phyloP scores from a whole-genome alignment of 2,888 invertebrate genomes.

The Encarsia formosa region DNA sequence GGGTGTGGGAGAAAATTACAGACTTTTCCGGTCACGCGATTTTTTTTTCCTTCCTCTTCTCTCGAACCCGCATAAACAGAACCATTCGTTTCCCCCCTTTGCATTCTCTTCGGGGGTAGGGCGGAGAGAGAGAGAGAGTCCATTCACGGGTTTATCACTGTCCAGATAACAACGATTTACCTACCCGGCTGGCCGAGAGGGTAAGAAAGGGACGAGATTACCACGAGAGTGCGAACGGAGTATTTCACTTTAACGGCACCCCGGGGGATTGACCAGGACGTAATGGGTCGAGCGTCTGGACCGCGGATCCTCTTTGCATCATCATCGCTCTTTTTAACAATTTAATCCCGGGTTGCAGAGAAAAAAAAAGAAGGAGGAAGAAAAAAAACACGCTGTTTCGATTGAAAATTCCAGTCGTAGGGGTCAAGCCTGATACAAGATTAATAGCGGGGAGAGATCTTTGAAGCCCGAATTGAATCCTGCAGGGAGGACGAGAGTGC shows the following conservation, averaged over 20 bases:
- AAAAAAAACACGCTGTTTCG: background rate
- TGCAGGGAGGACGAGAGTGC: constrained; percentile 31
- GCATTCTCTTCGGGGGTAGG: constrained; percentile 10
- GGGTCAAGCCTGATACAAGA: constrained; percentile 44
- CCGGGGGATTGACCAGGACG: constrained; percentile 49
- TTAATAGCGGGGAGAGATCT: constrained; percentile 48
- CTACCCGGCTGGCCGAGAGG: constrained; percentile 39
- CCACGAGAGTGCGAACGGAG: constrained; percentile 32
- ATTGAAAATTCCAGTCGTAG: background rate
- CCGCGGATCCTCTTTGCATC: background rate
- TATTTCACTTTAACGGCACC: constrained; percentile 53
- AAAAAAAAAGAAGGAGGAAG: constrained; percentile 4
- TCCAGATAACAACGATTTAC: constrained; percentile 53
- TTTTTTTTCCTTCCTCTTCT: background rate
- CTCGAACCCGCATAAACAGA: constrained; percentile 43
- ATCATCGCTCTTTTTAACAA: background rate
- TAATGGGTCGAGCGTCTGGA: constrained; percentile 28
- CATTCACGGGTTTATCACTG: constrained; percentile 52
- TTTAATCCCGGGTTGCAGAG: constrained; percentile 38
- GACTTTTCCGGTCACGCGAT: background rate
- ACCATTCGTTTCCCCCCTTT: constrained; percentile 34
- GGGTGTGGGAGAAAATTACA: too few relatives aligned
- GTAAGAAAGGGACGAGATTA: constrained; percentile 26
- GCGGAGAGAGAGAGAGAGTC: constrained; percentile 38
- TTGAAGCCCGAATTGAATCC: constrained; percentile 52